Evolutionary conservation across 2,113 vertebrate genomes (phyloP), one percentile per base, ranked within the genome.

Genomic region (Cyanocitta stelleri): DNA sequence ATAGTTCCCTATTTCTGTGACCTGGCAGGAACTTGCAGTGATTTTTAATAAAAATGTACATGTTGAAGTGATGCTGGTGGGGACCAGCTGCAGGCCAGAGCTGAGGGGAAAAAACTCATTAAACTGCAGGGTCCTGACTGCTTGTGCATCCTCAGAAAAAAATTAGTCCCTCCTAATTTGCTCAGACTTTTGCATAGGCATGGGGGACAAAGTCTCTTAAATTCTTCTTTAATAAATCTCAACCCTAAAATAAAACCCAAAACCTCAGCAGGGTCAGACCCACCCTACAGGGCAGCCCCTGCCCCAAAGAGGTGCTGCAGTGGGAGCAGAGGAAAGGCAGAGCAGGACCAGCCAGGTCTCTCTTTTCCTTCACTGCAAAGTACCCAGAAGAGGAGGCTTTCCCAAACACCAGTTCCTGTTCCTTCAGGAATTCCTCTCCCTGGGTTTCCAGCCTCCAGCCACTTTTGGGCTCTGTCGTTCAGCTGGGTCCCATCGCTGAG

Each of bases 51-150:
- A 48, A 4, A 12, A 30, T 13, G 32, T 7, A 9, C 30, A 1
- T 0, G 0, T 66, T 54, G 54, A 56, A 4, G 37, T 12, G 83
- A 13, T 49, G 29, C 39, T 64, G 44, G 33, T 26, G 37, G 33
- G 72, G 33, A 20, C 18, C 64, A 74, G 69, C 33, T 32, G 59
- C 77, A 64, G 59, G 49, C 37, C 64, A 33, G 63, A 37, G 77
- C 54, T 3, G 5, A 80, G 78, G n/a, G 74, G 27, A 0, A 2
- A 77, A 83, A 77, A 7, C 46, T 87, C 73, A 26, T 69, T 59
- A 56, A 77, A 64, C 20, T 1, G 0, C 0, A 1, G 58, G 44
- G 19, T 48, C 51, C 48, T 10, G 6, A 8, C 23, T 33, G 75
- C 59, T 49, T 13, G 19, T 3, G 6, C 54, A 23, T 17, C 26